These are phyloP conservation scores for Ariopsis seemanni DNA, from an alignment of 2,113 vertebrate genomes.

Conservation along the genomic window DNA sequence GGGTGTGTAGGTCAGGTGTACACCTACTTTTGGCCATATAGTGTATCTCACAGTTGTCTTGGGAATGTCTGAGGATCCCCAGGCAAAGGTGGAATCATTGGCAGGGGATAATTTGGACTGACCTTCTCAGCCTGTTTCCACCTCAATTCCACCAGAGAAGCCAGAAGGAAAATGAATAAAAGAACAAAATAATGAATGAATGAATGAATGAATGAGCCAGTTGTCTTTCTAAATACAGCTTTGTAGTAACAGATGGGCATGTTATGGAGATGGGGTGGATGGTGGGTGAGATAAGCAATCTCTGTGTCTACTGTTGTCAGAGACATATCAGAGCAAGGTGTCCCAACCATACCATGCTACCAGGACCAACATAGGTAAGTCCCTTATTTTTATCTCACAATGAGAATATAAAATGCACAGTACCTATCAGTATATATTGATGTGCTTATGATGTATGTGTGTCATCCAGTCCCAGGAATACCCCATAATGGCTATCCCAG, in stretches of 20 bases:
- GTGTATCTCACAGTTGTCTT: neutral
- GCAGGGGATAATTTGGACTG: too few species aligned
- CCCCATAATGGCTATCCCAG: neutral
- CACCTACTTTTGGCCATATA: neutral
- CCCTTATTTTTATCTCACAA: neutral
- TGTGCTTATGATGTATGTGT: neutral
- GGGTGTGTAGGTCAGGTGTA: neutral
- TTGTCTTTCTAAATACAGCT: neutral
- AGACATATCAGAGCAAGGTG: neutral
- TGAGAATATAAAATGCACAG: neutral
- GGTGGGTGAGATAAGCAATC: neutral
- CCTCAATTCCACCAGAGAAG: neutral
- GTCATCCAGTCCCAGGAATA: neutral
- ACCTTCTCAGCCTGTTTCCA: too few species aligned
- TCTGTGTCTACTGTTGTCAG: neutral
- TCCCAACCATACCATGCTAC: neutral
- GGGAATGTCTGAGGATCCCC: neutral
- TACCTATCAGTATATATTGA: neutral
- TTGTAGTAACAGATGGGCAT: neutral
- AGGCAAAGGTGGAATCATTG: neutral
- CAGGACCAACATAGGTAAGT: neutral
- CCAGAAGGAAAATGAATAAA: neutral
- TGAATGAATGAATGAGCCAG: neutral
- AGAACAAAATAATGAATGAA: neutral
- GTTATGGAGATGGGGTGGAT: neutral